Conservation (phyloP, 2,888 invertebrate species). For the Leptinotarsa rubiginosa region DNA sequence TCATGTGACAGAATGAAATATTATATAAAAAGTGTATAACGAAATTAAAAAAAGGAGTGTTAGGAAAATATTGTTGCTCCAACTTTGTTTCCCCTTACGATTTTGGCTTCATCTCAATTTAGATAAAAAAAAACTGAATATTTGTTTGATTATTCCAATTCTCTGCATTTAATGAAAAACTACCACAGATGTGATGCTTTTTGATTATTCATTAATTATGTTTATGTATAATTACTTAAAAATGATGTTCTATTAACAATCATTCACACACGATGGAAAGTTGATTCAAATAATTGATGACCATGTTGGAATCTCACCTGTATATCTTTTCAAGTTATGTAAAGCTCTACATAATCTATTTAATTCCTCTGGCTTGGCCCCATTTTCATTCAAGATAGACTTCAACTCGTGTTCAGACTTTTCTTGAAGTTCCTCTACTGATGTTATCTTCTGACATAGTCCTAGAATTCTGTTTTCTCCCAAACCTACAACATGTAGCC, state of each 20-base stretch:
- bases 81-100: too few species aligned
- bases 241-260: not conserved
- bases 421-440: constrained; percentile 86
- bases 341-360: constrained; percentile 85
- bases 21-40: too few species aligned
- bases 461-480: constrained; percentile 79
- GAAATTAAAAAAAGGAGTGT: too few species aligned
- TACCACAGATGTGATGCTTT: too few species aligned
- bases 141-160: too few species aligned
- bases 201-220: too few species aligned
- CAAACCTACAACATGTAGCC: constrained; percentile 92
- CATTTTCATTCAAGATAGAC: constrained; percentile 74
- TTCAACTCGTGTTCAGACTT: constrained; percentile 86
- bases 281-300: not conserved
- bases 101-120: too few species aligned
- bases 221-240: not conserved
- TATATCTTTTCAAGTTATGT: constrained; percentile 86
- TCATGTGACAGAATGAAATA: too few species aligned
- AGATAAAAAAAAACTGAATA: too few species aligned
- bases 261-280: too few species aligned
- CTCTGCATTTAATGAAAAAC: too few species aligned
- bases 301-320: constrained; percentile 69
- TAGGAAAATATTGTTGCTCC: too few species aligned
- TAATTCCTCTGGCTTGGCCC: constrained; percentile 82
- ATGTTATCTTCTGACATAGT: constrained; percentile 77